Conservation (phyloP, 2,113 vertebrate genomes). For the Petromus typicus region DNA sequence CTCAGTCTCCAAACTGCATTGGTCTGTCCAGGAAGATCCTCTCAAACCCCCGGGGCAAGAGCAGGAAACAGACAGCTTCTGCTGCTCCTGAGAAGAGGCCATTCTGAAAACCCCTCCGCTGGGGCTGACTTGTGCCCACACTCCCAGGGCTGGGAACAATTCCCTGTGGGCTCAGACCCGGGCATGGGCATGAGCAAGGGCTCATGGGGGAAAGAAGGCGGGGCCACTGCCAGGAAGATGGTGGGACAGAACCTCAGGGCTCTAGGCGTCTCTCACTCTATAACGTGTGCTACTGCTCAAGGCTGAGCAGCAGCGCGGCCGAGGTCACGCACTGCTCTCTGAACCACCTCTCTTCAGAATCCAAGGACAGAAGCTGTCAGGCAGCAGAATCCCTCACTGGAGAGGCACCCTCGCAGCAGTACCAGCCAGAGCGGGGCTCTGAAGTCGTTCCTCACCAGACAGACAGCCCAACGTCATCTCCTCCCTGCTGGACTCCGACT, state of each 20-base stretch:
- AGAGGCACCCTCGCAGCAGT: not conserved
- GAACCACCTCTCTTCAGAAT: not conserved
- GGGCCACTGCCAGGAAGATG: too few relatives aligned
- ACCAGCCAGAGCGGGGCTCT: accelerated
- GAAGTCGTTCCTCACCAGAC: accelerated
- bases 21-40: not conserved
- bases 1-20: not conserved
- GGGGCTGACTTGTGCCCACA: not conserved
- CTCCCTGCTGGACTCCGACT: not conserved
- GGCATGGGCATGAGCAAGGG: not conserved
- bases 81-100: not conserved
- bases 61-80: not conserved
- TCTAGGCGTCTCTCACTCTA: not conserved
- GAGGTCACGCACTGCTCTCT: not conserved
- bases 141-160: not conserved
- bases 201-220: accelerated
- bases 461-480: accelerated
- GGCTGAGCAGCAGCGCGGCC: accelerated
- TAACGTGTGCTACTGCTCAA: accelerated
- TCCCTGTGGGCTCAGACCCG: not conserved
- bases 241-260: not conserved
- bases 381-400: not conserved
- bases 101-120: not conserved
- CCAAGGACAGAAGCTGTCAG: not conserved
- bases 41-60: not conserved